Evolutionary conservation across 2,113 vertebrate genomes (phyloP), one percentile per base, ranked within the genome.

Genomic region (Pluvianellus socialis): DNA sequence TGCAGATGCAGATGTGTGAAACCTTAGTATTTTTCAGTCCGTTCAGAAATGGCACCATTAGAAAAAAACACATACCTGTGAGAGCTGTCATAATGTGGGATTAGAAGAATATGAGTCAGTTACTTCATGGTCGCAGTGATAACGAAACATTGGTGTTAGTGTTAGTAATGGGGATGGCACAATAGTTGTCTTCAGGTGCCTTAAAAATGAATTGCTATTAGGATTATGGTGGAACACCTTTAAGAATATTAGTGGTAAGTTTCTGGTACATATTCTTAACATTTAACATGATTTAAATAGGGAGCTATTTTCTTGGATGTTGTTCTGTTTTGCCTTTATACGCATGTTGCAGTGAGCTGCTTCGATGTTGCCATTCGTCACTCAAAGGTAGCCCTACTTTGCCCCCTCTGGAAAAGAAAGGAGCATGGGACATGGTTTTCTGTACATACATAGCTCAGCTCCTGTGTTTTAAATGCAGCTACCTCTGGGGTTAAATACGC

Each of bases 281-380:
- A 1, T 74, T 79, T 75, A 45, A 68, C 28, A 61, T 44, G 1
- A 56, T 75, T 95, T 84, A 49, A 65, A 33, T 5, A 9, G 4
- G 17, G 19, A 52, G 6, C 18, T n/a, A 12, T 2, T 24, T 92
- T 79, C 30, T 71, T 40, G 12, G 8, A 8, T 49, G 24, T 15
- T 50, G 4, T 18, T 84, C 33, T 65, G 7, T 62, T 76, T 79
- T 85, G 6, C 10, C 7, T 75, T 87, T 72, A 3, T 23, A 53
- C 0, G 0, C 22, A 50, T 0, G 0, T 49, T 70, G 5, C 14
- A 65, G 11, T 12, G 32, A 72, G 16, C 14, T 77, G 20, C 49
- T 65, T 56, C 70, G n/a, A 20, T 30, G 17, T 9, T 61, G 33
- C 3, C 72, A 8, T 5, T 80, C 42, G 50, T 75, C 40, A 42